Base-by-base conservation (phyloP, 2,888 invertebrate genomes). In the Osmoderma eremita region DNA sequence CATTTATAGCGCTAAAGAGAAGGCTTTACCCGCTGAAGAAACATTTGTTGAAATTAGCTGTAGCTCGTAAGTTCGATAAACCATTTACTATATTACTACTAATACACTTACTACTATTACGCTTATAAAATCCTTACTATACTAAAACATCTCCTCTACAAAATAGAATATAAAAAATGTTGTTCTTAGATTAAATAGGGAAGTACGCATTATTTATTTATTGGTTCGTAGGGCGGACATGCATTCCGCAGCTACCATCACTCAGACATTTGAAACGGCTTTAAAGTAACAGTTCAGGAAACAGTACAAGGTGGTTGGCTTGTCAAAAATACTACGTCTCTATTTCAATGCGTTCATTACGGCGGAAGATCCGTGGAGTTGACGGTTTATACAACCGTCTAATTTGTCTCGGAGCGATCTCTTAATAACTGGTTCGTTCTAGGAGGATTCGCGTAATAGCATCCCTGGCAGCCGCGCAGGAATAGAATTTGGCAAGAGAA, bases 141-240 rank as follows among this genome's bases (percentile, higher is more conserved):
- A n/a, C n/a, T n/a, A n/a, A n/a, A n/a, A n/a, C n/a, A n/a, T n/a
- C n/a, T n/a, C n/a, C n/a, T n/a, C n/a, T n/a, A n/a, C 24, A 24
- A 5, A 24, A 24, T 24, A 24, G 24, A n/a, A n/a, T n/a, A n/a
- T n/a, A 30, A 51, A 24, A 8, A 30, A 8, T 13, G 10, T 51
- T 51, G n/a, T 58, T 45, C 61, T 65, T 50, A 30, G 8, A 30
- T 30, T 30, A 64, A 63, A 66, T 50, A 65, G 69, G 71, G 71
- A 72, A 71, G 68, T 68, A 72, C 70, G 71, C 70, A 68, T 71
- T 73, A 71, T 73, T 73, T 70, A 72, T 69, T 73, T 71, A 72
- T 69, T 58, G 58, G 69, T 68, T 65, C 50, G 61, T 66, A 70
- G 62, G 62, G 66, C 45, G 58, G 63, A n/a, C n/a, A 50, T 70